A percentile compares a stretch with the other conserved stretches of the same genome.
Conservation (phyloP, 2,113 vertebrate genomes). For the Heterochromis multidens region DNA sequence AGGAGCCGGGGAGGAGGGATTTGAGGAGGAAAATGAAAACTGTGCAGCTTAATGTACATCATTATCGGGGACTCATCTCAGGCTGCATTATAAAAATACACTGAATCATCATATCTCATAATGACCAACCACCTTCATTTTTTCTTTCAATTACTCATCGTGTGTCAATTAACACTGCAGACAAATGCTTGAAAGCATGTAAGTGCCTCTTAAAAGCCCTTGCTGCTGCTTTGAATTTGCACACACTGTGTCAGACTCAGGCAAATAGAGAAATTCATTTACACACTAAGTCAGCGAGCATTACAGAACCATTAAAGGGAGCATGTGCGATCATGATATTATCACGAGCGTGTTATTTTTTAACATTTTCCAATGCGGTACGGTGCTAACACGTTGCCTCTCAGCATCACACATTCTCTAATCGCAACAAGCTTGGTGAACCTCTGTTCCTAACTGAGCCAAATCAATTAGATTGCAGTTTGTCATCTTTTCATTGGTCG, state of each 20-base stretch:
- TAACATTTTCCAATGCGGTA: neutral
- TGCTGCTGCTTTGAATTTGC: neutral
- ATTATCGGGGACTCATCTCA: constrained; percentile 58
- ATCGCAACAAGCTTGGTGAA: constrained; percentile 37
- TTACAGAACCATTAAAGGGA: constrained; percentile 19
- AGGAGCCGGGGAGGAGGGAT: neutral
- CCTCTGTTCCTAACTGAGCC: constrained; percentile 17
- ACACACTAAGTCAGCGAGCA: constrained; percentile 8
- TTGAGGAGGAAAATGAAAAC: constrained; percentile 52
- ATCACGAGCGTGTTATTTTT: constrained; percentile 16
- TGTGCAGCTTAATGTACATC: constrained; percentile 59
- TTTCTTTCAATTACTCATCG: constrained; percentile 45
- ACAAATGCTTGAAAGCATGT: neutral
- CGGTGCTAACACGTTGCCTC: neutral
- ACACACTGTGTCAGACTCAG: neutral
- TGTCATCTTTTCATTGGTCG: constrained; percentile 38
- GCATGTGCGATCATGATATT: constrained; percentile 2
- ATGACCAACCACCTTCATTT: constrained; percentile 43
- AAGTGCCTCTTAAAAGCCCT: constrained; percentile 36
- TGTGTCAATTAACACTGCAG: constrained; percentile 41
- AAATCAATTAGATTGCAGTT: constrained; percentile 57
- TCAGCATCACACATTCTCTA: neutral
- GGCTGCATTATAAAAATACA: constrained; percentile 64
- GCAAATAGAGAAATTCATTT: constrained; percentile 36
- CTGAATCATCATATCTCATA: constrained; percentile 63